Conservation (phyloP, 2,113 vertebrate species). For the Corydoras maculifer region DNA sequence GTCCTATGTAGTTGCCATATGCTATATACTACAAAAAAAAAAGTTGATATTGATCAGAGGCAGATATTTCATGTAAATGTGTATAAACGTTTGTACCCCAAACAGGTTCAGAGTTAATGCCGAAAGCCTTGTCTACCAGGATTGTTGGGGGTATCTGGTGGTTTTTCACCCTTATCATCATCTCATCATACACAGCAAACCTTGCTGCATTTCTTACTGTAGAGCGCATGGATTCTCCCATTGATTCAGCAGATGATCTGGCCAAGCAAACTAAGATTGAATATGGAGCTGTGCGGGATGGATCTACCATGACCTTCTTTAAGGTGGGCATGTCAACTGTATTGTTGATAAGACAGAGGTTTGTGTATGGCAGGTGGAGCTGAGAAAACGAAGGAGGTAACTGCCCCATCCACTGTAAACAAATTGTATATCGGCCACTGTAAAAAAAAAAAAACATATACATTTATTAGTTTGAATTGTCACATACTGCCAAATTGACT, state of each 20-base stretch:
- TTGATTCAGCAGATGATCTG: conserved; percentile 92
- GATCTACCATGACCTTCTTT: conserved; percentile 98
- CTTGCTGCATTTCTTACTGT: conserved; percentile 95
- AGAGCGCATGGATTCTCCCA: conserved; percentile 97
- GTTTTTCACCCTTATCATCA: conserved; percentile 98
- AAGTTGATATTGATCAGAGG: no score
- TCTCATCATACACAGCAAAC: conserved; percentile 97
- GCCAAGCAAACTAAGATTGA: conserved; percentile 98
- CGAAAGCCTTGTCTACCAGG: conserved; percentile 95
- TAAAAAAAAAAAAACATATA: no score
- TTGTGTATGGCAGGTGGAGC: no score
- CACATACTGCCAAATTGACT: no score
- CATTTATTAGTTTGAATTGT: no score
- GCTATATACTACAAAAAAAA: no score
- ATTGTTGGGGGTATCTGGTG: conserved; percentile 99
- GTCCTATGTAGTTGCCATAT: no score
- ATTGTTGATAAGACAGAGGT: no score
- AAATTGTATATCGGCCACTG: no score
- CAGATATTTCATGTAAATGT: no score
- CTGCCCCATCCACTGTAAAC: no score
- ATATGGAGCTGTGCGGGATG: conserved; percentile 91
- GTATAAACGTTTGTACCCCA: neutral
- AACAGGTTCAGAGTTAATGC: conserved; percentile 91
- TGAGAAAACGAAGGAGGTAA: no score
- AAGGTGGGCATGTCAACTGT: conserved; percentile 67